These are phyloP conservation scores for Teleopsis dalmanni DNA, from an alignment of 1,140 invertebrate genomes.

Conservation along the genomic window DNA sequence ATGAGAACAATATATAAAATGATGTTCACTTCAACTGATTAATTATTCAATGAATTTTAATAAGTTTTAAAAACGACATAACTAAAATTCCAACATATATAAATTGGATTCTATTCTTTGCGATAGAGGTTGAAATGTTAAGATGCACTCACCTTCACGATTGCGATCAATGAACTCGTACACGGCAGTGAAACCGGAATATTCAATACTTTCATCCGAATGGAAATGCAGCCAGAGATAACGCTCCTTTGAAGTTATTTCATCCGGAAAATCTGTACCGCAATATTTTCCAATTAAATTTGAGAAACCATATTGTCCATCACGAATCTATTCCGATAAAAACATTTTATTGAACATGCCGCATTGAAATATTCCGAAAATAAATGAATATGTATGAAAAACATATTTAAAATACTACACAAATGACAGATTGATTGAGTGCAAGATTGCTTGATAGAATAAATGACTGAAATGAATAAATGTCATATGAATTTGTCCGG, in stretches of 20 bases:
- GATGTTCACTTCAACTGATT: background rate
- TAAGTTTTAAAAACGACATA: no score
- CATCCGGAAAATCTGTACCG: constrained; percentile 67
- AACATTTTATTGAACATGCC: no score
- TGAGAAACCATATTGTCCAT: constrained; percentile 81
- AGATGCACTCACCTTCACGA: constrained; percentile 46
- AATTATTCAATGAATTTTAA: no score
- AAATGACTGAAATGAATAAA: no score
- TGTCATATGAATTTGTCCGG: no score
- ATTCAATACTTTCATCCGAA: constrained; percentile 78
- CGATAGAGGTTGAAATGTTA: background rate
- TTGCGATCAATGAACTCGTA: constrained; percentile 58
- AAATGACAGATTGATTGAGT: constrained; percentile 8
- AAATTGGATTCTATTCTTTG: background rate
- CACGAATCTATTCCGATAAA: constrained; percentile 47
- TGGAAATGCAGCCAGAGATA: constrained; percentile 78
- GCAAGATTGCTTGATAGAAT: no score
- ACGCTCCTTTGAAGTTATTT: constrained; percentile 65
- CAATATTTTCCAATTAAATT: constrained; percentile 61
- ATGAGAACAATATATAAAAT: background rate
- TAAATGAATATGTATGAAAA: no score
- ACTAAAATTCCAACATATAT: no score
- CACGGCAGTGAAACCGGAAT: constrained; percentile 72
- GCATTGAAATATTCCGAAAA: no score
- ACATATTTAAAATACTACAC: no score